Percentiles rank a stretch among this genome's conserved stretches.
Evolutionary conservation across 2,113 vertebrate genomes (phyloP).

Genomic region (Forbesichthys papilliferus): DNA sequence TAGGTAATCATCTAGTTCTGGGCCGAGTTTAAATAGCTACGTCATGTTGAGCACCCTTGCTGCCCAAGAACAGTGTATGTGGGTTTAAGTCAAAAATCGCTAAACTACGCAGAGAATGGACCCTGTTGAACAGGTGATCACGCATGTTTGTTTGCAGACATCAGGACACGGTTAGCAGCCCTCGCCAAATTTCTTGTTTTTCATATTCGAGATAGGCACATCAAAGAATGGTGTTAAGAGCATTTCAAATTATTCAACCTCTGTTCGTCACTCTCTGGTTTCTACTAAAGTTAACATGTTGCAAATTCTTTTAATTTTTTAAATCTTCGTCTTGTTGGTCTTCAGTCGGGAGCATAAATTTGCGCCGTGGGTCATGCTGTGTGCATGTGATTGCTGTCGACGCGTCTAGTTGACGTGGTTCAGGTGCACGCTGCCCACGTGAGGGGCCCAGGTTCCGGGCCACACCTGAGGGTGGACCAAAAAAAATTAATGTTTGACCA

Average conservation of each 20-base stretch:
- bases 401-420: constrained; percentile 96
- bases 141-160: constrained; percentile 84
- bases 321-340: constrained; percentile 66
- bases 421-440: constrained; percentile 98
- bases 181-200: constrained; percentile 76
- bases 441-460: constrained; percentile 98
- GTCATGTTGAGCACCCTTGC: constrained; percentile 87
- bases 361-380: constrained; percentile 67
- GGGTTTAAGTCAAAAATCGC: constrained; percentile 89
- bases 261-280: constrained; percentile 64
- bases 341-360: constrained; percentile 66
- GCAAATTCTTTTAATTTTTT: constrained; percentile 59
- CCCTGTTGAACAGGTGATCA: constrained; percentile 87
- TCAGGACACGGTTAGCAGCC: constrained; percentile 81
- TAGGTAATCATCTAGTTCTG: constrained; percentile 89
- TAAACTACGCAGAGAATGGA: constrained; percentile 92
- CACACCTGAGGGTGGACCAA: constrained; percentile 83
- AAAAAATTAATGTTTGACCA: background rate
- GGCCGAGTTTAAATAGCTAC: constrained; percentile 89
- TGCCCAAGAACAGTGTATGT: constrained; percentile 84
- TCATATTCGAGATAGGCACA: constrained; percentile 88
- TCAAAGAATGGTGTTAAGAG: constrained; percentile 79
- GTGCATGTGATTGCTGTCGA: constrained; percentile 64
- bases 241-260: constrained; percentile 70
- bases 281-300: constrained; percentile 75